Evolutionary conservation across 2,797 vertebrate genomes (phyloP).

Genomic region (Parotocinclus haroldoi): DNA sequence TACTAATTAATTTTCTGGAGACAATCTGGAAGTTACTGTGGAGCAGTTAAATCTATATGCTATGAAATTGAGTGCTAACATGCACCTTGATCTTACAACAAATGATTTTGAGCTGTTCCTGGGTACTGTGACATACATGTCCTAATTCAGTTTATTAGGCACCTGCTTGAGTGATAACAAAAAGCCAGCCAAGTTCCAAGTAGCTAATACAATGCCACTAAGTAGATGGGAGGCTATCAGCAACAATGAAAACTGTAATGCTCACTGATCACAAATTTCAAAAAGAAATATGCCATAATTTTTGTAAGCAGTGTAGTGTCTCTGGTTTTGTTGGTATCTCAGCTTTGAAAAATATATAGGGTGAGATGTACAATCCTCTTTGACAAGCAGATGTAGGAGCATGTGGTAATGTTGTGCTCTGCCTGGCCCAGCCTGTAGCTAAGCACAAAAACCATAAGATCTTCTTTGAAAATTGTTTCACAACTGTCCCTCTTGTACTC

Average conservation of each 20-base stretch:
- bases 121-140: background rate
- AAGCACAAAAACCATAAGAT: conserved; percentile 13
- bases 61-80: background rate
- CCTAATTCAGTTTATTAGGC: background rate
- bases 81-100: background rate
- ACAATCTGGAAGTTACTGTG: background rate
- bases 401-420: conserved; percentile 23
- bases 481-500: conserved; percentile 4
- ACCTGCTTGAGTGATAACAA: background rate
- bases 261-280: no score
- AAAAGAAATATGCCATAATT: no score
- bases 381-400: conserved; percentile 13
- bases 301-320: no score
- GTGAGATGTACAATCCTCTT: conserved; percentile 6
- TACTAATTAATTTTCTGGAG: no score
- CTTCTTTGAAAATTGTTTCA: conserved; percentile 33
- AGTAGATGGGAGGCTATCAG: background rate
- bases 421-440: conserved; percentile 15
- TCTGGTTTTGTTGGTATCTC: no score
- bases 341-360: no score
- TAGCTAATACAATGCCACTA: background rate
- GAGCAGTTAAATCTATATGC: conserved; percentile 16
- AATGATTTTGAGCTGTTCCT: background rate
- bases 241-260: no score
- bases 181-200: conserved; percentile 13